Conservation (phyloP, 2,113 vertebrate genomes). For the Apteryx owenii region DNA sequence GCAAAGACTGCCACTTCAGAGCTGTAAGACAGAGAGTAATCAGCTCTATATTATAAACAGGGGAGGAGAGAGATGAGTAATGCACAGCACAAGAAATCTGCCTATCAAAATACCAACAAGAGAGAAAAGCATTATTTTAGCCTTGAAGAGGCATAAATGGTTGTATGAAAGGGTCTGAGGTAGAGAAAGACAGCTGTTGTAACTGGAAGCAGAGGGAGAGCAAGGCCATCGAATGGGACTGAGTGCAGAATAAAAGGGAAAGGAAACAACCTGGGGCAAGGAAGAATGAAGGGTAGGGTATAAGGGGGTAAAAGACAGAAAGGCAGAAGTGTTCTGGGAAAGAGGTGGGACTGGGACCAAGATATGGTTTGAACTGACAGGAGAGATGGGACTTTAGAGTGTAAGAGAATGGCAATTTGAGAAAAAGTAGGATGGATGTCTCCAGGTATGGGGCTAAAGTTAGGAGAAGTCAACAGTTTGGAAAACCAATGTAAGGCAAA, state of each 20-base stretch:
- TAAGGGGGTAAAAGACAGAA: neutral
- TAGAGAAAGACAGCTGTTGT: neutral
- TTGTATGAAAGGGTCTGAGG: neutral
- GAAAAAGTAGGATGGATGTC: neutral
- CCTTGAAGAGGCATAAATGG: neutral
- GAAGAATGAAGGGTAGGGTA: neutral
- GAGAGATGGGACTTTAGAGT: neutral
- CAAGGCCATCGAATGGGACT: neutral
- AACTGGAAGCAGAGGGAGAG: neutral
- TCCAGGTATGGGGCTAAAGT: neutral
- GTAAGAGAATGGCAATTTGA: neutral
- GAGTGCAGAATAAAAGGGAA: neutral
- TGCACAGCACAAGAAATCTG: neutral
- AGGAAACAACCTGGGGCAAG: neutral
- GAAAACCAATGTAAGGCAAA: neutral
- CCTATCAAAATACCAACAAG: neutral
- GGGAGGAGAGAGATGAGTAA: neutral
- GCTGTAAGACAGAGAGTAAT: neutral
- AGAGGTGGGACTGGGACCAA: neutral
- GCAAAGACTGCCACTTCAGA: neutral
- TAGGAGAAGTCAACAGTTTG: neutral
- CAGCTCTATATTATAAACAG: neutral
- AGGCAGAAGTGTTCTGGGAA: neutral
- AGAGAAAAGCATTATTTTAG: neutral
- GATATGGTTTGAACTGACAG: rapidly evolving